Evolutionary conservation across 2,797 vertebrate genomes (phyloP), one percentile per base, ranked within the genome.

Genomic region (Phyllotis vaccarum): DNA sequence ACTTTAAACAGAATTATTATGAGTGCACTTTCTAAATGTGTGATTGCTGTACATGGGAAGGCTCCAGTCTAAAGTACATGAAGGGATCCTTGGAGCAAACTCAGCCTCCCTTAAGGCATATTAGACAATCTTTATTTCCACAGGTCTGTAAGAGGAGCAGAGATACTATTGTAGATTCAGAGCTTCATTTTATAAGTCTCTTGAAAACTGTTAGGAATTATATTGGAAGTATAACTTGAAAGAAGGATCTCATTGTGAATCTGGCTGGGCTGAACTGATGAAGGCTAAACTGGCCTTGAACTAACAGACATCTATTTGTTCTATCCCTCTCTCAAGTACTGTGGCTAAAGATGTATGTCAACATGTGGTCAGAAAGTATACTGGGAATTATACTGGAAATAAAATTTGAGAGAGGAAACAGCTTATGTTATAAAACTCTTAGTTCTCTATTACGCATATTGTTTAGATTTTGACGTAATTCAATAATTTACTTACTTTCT

Each of bases 401-500:
- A 34, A 6, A 78, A 34, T 58, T 90, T 83, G 54, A n/a, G 79
- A 75, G 24, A 78, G 75, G 52, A 87, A 81, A 37, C 2, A 62
- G 49, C 4, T 16, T 70, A 2, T 5, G 52, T 82, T 34, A 60
- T n/a, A 82, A 94, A 29, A 37, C 74, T 52, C 90, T 94, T 76
- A 37, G 12, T 12, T 64, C 75, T 22, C 46, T 11, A 24, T 43
- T 58, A 24, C 5, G 49, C 79, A 86, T 75, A 68, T 40, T 14
- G 46, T 49, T 94, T 60, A 70, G 66, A 89, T 31, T 11, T 29
- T 13, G 75, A 70, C 13, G 16, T 1, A 78, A 43, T 3, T 40
- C 29, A 37, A 8, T 4, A 29, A 14, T 31, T 40, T 97, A 90
- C 98, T 98, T 98, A 99, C 99, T 98, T 91, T 99, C 99, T 91